Evolutionary conservation across 2,888 invertebrate genomes (phyloP).

Genomic region (Merodon equestris): DNA sequence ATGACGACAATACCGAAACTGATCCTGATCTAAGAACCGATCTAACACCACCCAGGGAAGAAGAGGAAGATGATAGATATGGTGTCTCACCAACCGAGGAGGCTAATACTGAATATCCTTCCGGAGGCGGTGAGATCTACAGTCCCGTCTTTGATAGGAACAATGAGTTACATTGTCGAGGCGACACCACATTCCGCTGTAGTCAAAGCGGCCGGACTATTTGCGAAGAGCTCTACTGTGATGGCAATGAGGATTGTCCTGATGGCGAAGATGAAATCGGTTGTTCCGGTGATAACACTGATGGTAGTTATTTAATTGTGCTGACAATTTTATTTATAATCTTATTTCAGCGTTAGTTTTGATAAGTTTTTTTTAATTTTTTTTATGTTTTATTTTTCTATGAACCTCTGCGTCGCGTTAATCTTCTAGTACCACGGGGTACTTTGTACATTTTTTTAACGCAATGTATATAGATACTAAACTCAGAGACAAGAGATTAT

Average conservation of each 20-base stretch:
- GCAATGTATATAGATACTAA: too few relatives aligned
- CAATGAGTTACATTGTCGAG: slow-evolving; percentile 72
- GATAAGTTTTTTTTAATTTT: too few relatives aligned
- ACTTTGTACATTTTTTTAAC: too few relatives aligned
- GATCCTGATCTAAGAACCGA: neutral
- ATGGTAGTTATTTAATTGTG: slow-evolving; percentile 50
- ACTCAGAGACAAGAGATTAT: too few relatives aligned
- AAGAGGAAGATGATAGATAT: slow-evolving; percentile 7
- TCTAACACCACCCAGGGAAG: neutral
- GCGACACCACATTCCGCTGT: slow-evolving; percentile 75
- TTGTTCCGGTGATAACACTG: slow-evolving; percentile 68
- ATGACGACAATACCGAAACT: neutral
- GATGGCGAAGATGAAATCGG: slow-evolving; percentile 76
- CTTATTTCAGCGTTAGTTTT: too few relatives aligned
- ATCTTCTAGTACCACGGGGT: too few relatives aligned
- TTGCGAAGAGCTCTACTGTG: slow-evolving; percentile 76
- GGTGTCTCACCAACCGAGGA: slow-evolving; percentile 14
- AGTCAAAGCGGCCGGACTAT: slow-evolving; percentile 70
- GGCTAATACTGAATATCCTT: slow-evolving; percentile 67
- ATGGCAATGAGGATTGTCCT: slow-evolving; percentile 74
- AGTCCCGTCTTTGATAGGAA: slow-evolving; percentile 19
- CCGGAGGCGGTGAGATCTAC: slow-evolving; percentile 31
- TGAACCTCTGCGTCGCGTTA: too few relatives aligned
- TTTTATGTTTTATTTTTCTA: neutral
- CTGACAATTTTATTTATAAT: slow-evolving; percentile 1